Evolutionary conservation across 2,888 invertebrate species (phyloP).

Genomic region (Synergus laeviventris): DNA sequence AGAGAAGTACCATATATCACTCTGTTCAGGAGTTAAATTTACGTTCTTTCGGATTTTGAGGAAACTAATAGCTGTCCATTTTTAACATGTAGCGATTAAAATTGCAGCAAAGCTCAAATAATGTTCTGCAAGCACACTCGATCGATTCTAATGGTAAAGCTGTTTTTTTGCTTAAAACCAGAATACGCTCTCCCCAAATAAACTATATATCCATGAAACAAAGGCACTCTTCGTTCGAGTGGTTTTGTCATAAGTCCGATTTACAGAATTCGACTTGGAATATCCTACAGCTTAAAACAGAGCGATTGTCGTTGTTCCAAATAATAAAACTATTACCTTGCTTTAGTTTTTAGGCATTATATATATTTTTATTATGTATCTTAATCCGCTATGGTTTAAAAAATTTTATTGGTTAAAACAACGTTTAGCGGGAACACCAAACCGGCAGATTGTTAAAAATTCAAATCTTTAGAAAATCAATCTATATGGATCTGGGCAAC

Average conservation of each 20-base stretch:
- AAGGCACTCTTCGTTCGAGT: slow-evolving; percentile 10
- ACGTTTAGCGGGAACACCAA: neutral
- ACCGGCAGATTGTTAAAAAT: no score
- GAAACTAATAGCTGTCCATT: slow-evolving; percentile 3
- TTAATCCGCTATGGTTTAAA: neutral
- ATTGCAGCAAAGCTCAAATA: slow-evolving; percentile 1
- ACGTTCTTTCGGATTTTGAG: neutral
- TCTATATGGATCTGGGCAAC: no score
- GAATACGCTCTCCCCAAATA: neutral
- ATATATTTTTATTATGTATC: neutral
- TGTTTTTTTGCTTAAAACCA: slow-evolving; percentile 2
- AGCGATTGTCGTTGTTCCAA: slow-evolving; percentile 5
- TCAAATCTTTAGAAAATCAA: no score
- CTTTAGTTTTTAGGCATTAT: neutral
- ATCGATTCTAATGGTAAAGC: slow-evolving; percentile 11
- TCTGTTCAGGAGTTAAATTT: neutral
- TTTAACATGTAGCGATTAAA: neutral
- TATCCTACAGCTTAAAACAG: slow-evolving; percentile 17
- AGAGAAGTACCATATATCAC: neutral
- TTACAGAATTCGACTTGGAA: slow-evolving; percentile 11
- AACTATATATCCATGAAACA: slow-evolving; percentile 24
- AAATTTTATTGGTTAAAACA: neutral
- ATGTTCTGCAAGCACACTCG: neutral
- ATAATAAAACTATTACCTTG: neutral
- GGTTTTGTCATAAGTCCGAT: slow-evolving; percentile 16